These are phyloP conservation scores for Arvicanthis niloticus DNA, from an alignment of 2,113 vertebrate species.

Conservation along the genomic window DNA sequence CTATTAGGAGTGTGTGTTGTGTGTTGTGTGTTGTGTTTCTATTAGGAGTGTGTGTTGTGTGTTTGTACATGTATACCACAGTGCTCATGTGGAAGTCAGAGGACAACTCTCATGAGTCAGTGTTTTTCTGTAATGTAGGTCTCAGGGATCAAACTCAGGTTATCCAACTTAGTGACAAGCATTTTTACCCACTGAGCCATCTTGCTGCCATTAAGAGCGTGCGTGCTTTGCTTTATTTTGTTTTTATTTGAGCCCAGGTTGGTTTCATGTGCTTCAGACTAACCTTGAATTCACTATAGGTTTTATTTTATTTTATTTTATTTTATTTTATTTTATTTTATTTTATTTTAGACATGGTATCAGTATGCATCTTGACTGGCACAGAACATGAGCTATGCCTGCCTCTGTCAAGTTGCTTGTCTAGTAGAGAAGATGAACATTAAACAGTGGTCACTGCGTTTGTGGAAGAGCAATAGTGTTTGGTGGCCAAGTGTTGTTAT, in stretches of 20 bases:
- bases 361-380: neutral
- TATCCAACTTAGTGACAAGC: neutral
- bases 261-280: neutral
- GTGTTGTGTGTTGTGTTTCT: neutral
- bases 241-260: neutral
- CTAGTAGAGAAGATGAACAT: constrained; percentile 1
- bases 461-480: neutral
- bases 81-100: neutral
- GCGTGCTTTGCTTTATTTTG: neutral
- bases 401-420: neutral
- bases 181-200: neutral
- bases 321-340: neutral
- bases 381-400: neutral
- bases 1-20: neutral
- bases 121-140: neutral
- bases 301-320: neutral
- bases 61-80: too few species aligned
- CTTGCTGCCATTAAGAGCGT: neutral
- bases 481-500: neutral
- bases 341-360: neutral
- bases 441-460: constrained; percentile 48
- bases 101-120: neutral
- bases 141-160: neutral
- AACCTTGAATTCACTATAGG: neutral
- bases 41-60: neutral